Evolutionary conservation across 2,797 vertebrate genomes (phyloP), one percentile per base, ranked within the genome.

Genomic region (Pygocentrus nattereri): DNA sequence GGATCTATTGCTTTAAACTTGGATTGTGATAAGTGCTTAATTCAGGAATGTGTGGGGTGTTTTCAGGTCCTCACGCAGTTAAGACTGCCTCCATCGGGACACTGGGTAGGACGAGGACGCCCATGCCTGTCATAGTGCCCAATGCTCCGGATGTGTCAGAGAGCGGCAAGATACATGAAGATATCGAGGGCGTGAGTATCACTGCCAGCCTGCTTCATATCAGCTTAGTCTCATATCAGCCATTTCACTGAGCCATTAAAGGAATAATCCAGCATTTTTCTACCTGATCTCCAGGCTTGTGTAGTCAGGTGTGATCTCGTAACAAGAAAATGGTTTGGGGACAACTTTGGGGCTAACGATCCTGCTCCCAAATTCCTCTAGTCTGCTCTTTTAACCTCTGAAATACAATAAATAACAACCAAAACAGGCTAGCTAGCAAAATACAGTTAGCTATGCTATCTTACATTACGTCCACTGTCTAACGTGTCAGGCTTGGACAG

Each of bases 11-110:
- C 52, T 5, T 6, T 56, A 19, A 7, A 6, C 68, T 34, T 47
- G 8, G 6, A 8, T 44, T 47, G 44, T 47, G n/a, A 23, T 59
- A 21, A 61, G 27, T 31, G 13, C 62, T 61, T 31, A 23, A 25
- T 31, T 71, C 27, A n/a, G 15, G 44, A 27, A 62, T 27, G 41
- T 75, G 31, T 79, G 8, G 25, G 23, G 21, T 13, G 38, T 79
- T 73, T 78, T 62, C 89, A 97, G 98, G 94, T 83, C 90, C 95
- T 18, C 91, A 93, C 21, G 87, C 93, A 0, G 97, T 97, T 89
- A 99, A 99, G 95, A 99, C 97, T 0, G 98, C 98, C 2, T 99
- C 95, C 54, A 97, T 99, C 0, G 97, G 98, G 84, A 99, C 98
- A 0, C 84, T 99, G 76, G 97, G 97, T 82, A 93, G 98, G 92